phyloP scores from a whole-genome alignment of 2,797 vertebrate species.

The Clarias platycephalus region DNA sequence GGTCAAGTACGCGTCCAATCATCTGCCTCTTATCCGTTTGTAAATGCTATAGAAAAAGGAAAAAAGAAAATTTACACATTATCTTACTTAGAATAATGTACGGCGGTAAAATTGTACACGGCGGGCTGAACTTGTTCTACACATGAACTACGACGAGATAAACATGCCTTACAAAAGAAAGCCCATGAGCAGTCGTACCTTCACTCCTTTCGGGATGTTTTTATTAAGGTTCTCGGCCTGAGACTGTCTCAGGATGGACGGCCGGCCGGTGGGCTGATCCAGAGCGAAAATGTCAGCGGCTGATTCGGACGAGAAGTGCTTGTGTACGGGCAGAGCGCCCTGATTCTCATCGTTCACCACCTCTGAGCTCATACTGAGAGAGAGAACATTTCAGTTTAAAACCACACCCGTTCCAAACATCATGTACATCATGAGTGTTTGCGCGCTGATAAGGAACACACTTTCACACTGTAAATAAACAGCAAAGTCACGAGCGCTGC shows the following conservation, averaged over 20 bases:
- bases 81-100: too few relatives aligned
- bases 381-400: neutral
- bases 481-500: neutral
- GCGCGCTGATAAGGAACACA: constrained; percentile 63
- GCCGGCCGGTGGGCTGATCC: constrained; percentile 79
- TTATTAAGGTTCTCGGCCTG: constrained; percentile 89
- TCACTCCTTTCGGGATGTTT: constrained; percentile 71
- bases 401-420: constrained; percentile 31
- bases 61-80: too few relatives aligned
- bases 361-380: constrained; percentile 85
- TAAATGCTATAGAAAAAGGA: neutral
- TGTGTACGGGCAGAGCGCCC: constrained; percentile 64
- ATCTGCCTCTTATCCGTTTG: neutral
- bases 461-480: constrained; percentile 11
- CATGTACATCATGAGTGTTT: constrained; percentile 53
- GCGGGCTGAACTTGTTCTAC: too few relatives aligned
- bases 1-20: neutral
- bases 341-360: constrained; percentile 80
- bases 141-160: too few relatives aligned
- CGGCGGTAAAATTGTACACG: too few relatives aligned
- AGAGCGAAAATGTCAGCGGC: constrained; percentile 75
- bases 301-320: constrained; percentile 62
- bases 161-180: neutral
- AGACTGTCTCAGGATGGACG: constrained; percentile 82
- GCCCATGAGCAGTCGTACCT: constrained; percentile 71